Percentiles rank a stretch among this genome's conserved stretches.
phyloP scores from a whole-genome alignment of 2,113 vertebrate genomes.

The Poicephalus meyeri region DNA sequence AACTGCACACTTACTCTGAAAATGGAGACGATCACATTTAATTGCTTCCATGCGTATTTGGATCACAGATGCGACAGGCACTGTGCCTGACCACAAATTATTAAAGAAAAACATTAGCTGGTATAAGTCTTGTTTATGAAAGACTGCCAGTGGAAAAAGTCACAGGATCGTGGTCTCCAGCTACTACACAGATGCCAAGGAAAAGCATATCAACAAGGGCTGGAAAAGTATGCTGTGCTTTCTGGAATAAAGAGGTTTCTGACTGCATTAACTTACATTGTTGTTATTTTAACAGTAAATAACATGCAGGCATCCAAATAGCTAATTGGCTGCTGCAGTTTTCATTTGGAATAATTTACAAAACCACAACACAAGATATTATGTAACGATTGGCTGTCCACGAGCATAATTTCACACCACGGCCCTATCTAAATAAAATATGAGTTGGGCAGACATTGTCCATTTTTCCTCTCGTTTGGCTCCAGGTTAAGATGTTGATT shows the following conservation, averaged over 20 bases:
- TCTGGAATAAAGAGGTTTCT: constrained; percentile 7
- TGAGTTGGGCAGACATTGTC: neutral
- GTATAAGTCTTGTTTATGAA: constrained; percentile 43
- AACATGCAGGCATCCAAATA: neutral
- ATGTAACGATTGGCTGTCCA: neutral
- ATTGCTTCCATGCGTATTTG: constrained; percentile 14
- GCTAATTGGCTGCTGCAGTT: neutral
- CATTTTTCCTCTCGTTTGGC: neutral
- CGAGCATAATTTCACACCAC: neutral
- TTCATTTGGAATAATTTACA: constrained; percentile 12
- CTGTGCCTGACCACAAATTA: constrained; percentile 43
- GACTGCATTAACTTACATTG: neutral
- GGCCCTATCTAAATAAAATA: neutral
- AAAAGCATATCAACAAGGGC: constrained; percentile 1
- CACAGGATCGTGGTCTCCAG: neutral
- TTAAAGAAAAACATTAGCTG: constrained; percentile 52
- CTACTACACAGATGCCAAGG: constrained; percentile 23
- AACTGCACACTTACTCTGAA: neutral
- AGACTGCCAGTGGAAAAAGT: constrained; percentile 42
- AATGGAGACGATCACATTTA: constrained; percentile 8
- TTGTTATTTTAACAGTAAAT: constrained; percentile 42
- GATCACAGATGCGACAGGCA: constrained; percentile 29
- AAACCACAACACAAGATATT: neutral
- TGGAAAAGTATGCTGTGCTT: neutral
- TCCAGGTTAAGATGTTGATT: neutral